Conservation (phyloP, 2,113 vertebrate species). For the Sander vitreus region DNA sequence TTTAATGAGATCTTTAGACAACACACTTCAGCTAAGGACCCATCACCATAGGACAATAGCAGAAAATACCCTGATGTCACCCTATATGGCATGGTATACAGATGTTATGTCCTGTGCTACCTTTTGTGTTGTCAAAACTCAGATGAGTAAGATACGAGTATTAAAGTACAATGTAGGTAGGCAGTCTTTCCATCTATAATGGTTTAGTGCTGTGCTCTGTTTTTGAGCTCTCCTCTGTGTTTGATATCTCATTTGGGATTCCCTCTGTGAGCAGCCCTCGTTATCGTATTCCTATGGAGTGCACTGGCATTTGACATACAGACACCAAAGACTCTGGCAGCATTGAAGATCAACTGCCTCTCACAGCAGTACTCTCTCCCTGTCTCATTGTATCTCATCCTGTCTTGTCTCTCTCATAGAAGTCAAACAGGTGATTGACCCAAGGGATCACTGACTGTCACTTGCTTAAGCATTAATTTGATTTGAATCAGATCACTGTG, state of each 20-base stretch:
- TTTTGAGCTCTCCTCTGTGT: constrained; percentile 59
- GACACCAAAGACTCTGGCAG: constrained; percentile 67
- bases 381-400: constrained; percentile 30
- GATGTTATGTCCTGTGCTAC: constrained; percentile 14
- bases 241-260: constrained; percentile 76
- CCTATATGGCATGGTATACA: neutral
- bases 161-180: constrained; percentile 40
- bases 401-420: constrained; percentile 34
- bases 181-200: constrained; percentile 54
- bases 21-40: constrained; percentile 1
- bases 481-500: constrained; percentile 32
- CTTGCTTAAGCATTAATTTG: constrained; percentile 40
- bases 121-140: constrained; percentile 6
- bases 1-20: constrained; percentile 29
- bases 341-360: constrained; percentile 68
- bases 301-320: constrained; percentile 75
- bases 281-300: constrained; percentile 77
- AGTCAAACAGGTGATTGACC: constrained; percentile 58
- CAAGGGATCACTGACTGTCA: constrained; percentile 23
- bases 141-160: constrained; percentile 7
- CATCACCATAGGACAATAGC: constrained; percentile 7
- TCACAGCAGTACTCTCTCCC: constrained; percentile 42
- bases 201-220: constrained; percentile 39
- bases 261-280: constrained; percentile 68
- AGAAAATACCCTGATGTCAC: neutral